These are phyloP conservation scores for Brachystomella parvula DNA, from an alignment of 1,140 invertebrate genomes.

Conservation along the genomic window DNA sequence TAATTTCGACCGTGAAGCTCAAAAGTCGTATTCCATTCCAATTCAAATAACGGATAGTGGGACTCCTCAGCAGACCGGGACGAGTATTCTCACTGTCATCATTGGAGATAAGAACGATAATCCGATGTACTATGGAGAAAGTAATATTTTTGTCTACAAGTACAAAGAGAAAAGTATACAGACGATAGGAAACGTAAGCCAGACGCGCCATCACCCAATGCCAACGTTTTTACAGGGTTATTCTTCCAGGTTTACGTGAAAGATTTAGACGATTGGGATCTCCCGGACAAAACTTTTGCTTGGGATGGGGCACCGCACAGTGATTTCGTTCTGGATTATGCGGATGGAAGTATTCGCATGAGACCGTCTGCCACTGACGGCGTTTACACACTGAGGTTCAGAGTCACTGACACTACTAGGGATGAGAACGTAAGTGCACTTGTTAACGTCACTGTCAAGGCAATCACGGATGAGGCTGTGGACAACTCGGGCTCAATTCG, in stretches of 20 bases:
- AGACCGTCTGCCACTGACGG: conserved; percentile 57
- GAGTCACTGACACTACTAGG: conserved; percentile 47
- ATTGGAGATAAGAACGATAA: conserved; percentile 90
- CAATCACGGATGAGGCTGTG: conserved; percentile 81
- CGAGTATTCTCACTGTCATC: conserved; percentile 69
- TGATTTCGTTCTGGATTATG: conserved; percentile 58
- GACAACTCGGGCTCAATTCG: conserved; percentile 80
- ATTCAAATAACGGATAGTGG: conserved; percentile 81
- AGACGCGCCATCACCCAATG: too few relatives aligned
- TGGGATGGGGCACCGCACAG: conserved; percentile 52
- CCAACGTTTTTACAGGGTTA: too few relatives aligned
- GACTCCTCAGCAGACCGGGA: conserved; percentile 57
- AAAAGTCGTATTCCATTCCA: conserved; percentile 76
- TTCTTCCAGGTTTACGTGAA: conserved; percentile 84
- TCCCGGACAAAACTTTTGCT: conserved; percentile 73
- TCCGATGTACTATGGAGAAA: conserved; percentile 66
- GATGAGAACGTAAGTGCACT: conserved; percentile 57
- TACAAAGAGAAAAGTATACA: conserved; percentile 55
- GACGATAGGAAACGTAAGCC: conserved; percentile 66
- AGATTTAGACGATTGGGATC: conserved; percentile 88
- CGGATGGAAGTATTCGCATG: conserved; percentile 78
- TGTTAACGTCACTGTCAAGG: conserved; percentile 73
- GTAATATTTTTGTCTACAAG: conserved; percentile 84
- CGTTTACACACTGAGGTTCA: conserved; percentile 60
- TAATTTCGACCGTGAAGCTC: conserved; percentile 78